A percentile compares a stretch with the other conserved stretches of the same genome.
Evolutionary conservation across 2,797 vertebrate species (phyloP).

Genomic region (Falco peregrinus): DNA sequence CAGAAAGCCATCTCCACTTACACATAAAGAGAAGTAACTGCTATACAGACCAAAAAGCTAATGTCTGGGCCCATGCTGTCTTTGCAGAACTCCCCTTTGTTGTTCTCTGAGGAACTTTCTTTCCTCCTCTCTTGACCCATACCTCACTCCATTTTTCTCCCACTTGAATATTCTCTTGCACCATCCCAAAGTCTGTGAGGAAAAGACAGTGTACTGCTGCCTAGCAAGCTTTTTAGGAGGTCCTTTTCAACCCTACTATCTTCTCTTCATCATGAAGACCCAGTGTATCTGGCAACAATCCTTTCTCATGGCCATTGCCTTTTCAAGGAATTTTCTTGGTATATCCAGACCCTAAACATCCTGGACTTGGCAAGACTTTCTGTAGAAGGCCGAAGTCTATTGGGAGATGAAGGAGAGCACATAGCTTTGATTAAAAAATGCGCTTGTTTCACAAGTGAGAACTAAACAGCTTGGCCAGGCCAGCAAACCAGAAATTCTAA

Average conservation of each 20-base stretch:
- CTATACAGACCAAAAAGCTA: neutral
- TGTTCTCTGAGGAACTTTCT: neutral
- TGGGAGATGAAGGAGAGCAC: neutral
- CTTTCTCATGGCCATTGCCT: neutral
- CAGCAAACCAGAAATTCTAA: neutral
- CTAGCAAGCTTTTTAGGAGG: neutral
- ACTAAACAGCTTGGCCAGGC: neutral
- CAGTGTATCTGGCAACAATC: neutral
- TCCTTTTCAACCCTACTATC: neutral
- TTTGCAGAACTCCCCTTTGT: neutral
- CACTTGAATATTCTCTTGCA: neutral
- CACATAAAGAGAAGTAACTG: neutral
- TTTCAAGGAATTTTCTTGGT: neutral
- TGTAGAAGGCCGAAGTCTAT: neutral
- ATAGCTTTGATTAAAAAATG: neutral
- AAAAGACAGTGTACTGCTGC: neutral
- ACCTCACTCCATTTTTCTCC: neutral
- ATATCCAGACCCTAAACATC: neutral
- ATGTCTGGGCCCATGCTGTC: neutral
- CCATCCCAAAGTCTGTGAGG: neutral
- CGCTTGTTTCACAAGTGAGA: neutral
- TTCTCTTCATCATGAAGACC: neutral
- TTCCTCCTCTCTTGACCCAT: neutral
- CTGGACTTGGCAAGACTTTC: neutral
- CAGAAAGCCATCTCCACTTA: neutral